Evolutionary conservation across 2,113 vertebrate species (phyloP), one percentile per base, ranked within the genome.

Genomic region (Trinectes maculatus): DNA sequence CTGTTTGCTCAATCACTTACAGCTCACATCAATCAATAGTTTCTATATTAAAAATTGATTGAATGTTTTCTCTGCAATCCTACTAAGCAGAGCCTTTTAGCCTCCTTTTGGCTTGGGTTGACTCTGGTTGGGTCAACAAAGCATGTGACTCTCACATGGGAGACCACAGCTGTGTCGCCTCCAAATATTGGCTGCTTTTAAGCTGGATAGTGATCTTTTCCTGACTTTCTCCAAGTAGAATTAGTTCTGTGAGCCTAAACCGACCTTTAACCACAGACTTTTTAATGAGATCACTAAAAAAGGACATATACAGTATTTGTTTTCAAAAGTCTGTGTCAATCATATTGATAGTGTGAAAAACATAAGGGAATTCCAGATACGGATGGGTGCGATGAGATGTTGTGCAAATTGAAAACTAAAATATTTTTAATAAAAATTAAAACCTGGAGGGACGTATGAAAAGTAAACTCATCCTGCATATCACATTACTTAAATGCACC

Each of bases 11-110:
- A 46, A 52, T 24, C 26, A 31, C 8, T 15, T 3, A 4, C 37
- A 37, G n/a, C 40, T 47, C 18, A 4, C 3, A 55, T 26, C 16
- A 31, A 70, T 82, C 64, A 67, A 29, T 68, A 52, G 21, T 37
- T 60, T 64, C 51, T 56, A 43, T 60, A 67, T 74, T 3, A 71
- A 67, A 37, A 62, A 51, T 31, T 49, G 52, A 67, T 43, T 49
- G 16, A 43, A 29, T 19, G 56, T 54, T 40, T 9, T 6, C 24
- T 36, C 9, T 48, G 16, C 28, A 61, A 24, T 24, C 19, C 33
- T 0, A 16, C 10, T 19, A 16, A 43, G 24, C 8, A 12, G 22
- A 51, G n/a, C 5, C 29, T 24, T 71, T 57, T 46, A 26, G 22
- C 6, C 37, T 67, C 25, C 21, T 46, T 22, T 44, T n/a, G 54